A percentile compares a stretch with the other conserved stretches of the same genome.
These are phyloP conservation scores for Papilio demoleus DNA, from an alignment of 2,888 invertebrate genomes.

Conservation along the genomic window DNA sequence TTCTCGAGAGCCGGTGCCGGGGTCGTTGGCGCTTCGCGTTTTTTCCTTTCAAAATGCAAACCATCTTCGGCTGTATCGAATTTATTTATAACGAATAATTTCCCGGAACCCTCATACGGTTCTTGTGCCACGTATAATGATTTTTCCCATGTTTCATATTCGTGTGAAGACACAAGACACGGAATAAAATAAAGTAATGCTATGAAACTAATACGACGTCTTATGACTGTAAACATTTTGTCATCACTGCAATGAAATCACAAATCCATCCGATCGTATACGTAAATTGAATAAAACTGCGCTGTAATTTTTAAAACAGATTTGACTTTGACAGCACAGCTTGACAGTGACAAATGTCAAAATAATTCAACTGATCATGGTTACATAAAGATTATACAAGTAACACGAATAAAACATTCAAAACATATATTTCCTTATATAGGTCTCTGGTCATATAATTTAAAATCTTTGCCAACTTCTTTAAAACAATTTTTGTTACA, in stretches of 20 bases:
- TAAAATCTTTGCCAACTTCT: too few relatives aligned
- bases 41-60: constrained; percentile 61
- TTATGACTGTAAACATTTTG: constrained; percentile 76
- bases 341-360: constrained; percentile 31
- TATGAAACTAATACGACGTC: constrained; percentile 64
- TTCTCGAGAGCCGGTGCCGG: constrained; percentile 61
- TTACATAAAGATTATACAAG: neutral
- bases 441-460: too few relatives aligned
- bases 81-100: constrained; percentile 67
- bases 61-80: constrained; percentile 48
- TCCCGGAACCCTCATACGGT: constrained; percentile 50
- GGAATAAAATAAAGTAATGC: constrained; percentile 63
- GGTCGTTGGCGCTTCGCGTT: constrained; percentile 67
- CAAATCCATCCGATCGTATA: constrained; percentile 58
- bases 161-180: constrained; percentile 57
- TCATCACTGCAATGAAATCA: constrained; percentile 64
- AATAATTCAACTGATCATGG: neutral
- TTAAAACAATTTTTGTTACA: too few relatives aligned
- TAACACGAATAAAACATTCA: neutral
- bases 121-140: constrained; percentile 72
- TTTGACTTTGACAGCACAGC: constrained; percentile 27
- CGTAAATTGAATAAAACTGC: constrained; percentile 60
- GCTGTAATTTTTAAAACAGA: constrained; percentile 39
- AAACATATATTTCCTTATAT: neutral
- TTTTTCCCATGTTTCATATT: constrained; percentile 61